Evolutionary conservation across 2,797 vertebrate species (phyloP), one percentile per base, ranked within the genome.

Genomic region (Manis javanica): DNA sequence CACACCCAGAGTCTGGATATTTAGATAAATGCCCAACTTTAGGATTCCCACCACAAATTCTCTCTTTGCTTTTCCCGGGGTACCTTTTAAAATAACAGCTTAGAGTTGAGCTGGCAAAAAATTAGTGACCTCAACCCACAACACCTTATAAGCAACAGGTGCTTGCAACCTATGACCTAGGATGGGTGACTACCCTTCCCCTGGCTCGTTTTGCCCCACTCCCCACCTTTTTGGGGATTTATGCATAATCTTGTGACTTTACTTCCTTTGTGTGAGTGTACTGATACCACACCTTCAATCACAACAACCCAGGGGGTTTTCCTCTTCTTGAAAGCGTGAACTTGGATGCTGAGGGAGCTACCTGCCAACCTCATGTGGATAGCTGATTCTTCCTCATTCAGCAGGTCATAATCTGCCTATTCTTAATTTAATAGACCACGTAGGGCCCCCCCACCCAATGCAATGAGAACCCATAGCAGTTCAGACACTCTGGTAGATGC

Each of bases 131-230:
- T 66, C 31, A 29, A 34, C 42, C 59, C 49, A 12, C 55, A 31
- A n/a, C 19, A n/a, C 6, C 3, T 57, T 64, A 26, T 4, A 57
- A 10, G 46, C 24, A 42, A 46, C 37, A 87, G 46, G 37, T 53
- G 2, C 57, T 64, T 83, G 24, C 46, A 51, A 37, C 5, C 24
- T 61, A 42, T 29, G 64, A 63, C 55, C 21, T 79, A 16, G 75
- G 15, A 53, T 7, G 1, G 42, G 42, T 21, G 53, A 31, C 4
- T 2, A 0, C 11, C 83, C n/a, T 71, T 87, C 5, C 26, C n/a
- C 11, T 11, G 1, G 55, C 42, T 86, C 26, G 42, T 12, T 57
- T 37, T 4, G 26, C 0, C 59, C 15, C 12, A 7, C 1, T 0
- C 46, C 12, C 13, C 7, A 3, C 15, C 29, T 16, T 66, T 63